Conservation (phyloP, 2,888 invertebrate species). For the Cryptocheilus praepositus region DNA sequence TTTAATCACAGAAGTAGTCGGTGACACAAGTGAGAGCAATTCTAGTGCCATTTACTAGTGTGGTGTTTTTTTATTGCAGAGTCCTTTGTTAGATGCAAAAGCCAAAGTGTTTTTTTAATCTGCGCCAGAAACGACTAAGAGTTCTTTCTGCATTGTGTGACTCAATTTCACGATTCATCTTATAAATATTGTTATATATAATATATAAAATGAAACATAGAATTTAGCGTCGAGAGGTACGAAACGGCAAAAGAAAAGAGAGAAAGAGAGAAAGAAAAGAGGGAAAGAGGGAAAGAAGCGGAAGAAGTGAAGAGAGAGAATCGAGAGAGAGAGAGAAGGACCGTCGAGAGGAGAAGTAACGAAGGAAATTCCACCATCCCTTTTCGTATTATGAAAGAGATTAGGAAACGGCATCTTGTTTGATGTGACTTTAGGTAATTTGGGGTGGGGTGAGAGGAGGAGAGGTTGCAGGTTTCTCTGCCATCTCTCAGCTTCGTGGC, state of each 20-base stretch:
- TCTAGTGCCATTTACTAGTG: conserved; percentile 78
- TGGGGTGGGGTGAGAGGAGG: conserved; percentile 46
- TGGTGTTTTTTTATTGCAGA: conserved; percentile 73
- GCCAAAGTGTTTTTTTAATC: conserved; percentile 77
- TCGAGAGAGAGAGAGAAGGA: conserved; percentile 23
- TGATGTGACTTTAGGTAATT: conserved; percentile 71
- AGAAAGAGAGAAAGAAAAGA: background rate
- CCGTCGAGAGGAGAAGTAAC: conserved; percentile 30
- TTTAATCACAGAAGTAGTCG: conserved; percentile 68
- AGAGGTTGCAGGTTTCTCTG: conserved; percentile 54
- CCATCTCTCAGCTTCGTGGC: conserved; percentile 52
- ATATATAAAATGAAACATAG: conserved; percentile 74
- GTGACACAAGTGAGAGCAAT: conserved; percentile 75
- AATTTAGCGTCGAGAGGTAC: conserved; percentile 64
- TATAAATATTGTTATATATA: conserved; percentile 79
- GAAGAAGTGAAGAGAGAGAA: conserved; percentile 15
- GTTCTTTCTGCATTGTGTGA: conserved; percentile 73
- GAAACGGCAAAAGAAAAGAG: conserved; percentile 48
- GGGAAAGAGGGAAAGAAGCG: conserved; percentile 28
- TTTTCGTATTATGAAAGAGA: conserved; percentile 35
- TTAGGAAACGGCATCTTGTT: conserved; percentile 66
- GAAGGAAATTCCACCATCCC: conserved; percentile 36
- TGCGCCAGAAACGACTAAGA: conserved; percentile 75
- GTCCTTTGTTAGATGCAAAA: conserved; percentile 76
- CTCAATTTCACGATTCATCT: conserved; percentile 73